These are phyloP conservation scores for Microcebus jonahi DNA, from an alignment of 2,113 vertebrate species.

Conservation along the genomic window DNA sequence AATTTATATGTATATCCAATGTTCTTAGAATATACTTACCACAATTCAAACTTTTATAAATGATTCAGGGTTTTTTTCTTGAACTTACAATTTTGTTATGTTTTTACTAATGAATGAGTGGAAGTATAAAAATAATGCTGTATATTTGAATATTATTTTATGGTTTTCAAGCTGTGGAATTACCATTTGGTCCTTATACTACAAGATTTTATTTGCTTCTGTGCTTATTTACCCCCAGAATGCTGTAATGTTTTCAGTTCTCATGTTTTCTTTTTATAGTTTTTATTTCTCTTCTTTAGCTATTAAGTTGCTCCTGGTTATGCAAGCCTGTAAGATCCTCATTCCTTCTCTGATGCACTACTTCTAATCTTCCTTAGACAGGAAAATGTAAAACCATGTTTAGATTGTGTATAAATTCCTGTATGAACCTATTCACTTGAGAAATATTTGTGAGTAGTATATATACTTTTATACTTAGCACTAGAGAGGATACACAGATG, in stretches of 20 bases:
- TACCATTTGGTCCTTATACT: constrained; percentile 31
- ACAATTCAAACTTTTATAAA: constrained; percentile 38
- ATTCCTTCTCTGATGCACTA: constrained; percentile 3
- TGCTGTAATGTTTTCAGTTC: constrained; percentile 50
- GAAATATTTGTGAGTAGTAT: neutral
- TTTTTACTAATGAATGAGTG: neutral
- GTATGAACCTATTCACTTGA: neutral
- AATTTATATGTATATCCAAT: neutral
- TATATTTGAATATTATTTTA: constrained; percentile 54
- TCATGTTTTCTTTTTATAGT: constrained; percentile 37
- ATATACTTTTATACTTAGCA: neutral
- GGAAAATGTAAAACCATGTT: neutral
- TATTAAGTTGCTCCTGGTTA: constrained; percentile 52
- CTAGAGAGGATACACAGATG: neutral
- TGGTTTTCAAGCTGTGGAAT: constrained; percentile 21
- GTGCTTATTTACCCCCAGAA: constrained; percentile 20
- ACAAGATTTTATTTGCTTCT: constrained; percentile 55
- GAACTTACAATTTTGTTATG: neutral
- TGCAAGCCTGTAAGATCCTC: neutral
- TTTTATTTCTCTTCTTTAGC: constrained; percentile 45
- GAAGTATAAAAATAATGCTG: constrained; percentile 53
- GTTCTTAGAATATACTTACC: constrained; percentile 16
- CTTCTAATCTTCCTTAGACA: constrained; percentile 1
- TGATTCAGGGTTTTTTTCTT: constrained; percentile 1
- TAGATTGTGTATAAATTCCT: neutral